phyloP scores from a whole-genome alignment of 2,797 vertebrate genomes.

The Sardinella longiceps region DNA sequence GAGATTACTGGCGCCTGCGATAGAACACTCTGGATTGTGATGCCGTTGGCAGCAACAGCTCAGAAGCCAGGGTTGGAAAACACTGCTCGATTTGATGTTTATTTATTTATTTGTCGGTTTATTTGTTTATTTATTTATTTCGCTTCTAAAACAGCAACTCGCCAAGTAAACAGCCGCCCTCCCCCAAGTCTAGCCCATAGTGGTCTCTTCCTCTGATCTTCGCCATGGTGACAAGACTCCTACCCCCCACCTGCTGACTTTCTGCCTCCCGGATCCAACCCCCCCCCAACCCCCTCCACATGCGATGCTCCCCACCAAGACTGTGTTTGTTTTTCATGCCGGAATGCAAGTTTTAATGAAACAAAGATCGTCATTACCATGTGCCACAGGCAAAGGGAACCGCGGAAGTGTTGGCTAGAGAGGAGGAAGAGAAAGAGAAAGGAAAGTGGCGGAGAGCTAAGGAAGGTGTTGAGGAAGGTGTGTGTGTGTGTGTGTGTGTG shows the following conservation, averaged over 20 bases:
- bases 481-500: background rate
- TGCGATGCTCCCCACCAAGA: background rate
- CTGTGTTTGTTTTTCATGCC: background rate
- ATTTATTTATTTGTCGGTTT: background rate
- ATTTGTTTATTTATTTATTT: background rate
- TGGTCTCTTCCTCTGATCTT: background rate
- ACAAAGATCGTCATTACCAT: conserved; percentile 35
- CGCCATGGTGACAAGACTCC: background rate
- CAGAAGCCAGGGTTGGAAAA: background rate
- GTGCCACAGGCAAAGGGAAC: conserved; percentile 32
- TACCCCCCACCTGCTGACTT: background rate
- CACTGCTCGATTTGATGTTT: background rate
- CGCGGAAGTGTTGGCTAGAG: no score
- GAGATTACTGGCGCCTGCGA: background rate
- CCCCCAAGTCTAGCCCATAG: background rate
- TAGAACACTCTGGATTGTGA: background rate
- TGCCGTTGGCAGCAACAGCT: background rate
- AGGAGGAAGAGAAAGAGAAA: no score
- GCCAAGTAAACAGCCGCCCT: background rate
- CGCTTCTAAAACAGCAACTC: background rate
- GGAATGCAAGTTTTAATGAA: conserved; percentile 42
- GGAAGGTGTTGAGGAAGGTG: conserved; percentile 16
- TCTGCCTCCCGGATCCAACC: background rate
- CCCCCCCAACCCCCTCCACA: no score
- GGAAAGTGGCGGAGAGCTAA: background rate